Evolutionary conservation across 1,140 invertebrate species (phyloP).

Genomic region (Plodia interpunctella): DNA sequence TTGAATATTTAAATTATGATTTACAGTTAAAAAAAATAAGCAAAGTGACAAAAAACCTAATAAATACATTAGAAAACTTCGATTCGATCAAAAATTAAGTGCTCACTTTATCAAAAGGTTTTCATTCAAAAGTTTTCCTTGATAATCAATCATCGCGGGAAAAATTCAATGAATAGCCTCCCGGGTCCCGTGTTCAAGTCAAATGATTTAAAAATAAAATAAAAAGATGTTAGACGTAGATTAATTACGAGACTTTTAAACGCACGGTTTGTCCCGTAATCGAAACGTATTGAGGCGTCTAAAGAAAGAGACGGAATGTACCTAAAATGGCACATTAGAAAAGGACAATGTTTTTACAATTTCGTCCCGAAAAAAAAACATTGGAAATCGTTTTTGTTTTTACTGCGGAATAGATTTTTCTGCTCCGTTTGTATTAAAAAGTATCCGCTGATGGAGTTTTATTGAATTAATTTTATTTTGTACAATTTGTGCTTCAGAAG

Average conservation of each 20-base stretch:
- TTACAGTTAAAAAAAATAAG: too few species aligned
- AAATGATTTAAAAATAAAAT: not conserved
- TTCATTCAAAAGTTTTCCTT: too few species aligned
- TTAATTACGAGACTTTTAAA: not conserved
- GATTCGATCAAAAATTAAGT: too few species aligned
- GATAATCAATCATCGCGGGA: too few species aligned
- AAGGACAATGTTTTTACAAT: not conserved
- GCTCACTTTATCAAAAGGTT: too few species aligned
- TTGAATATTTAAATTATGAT: too few species aligned
- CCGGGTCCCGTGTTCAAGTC: too few species aligned
- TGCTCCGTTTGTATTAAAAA: not conserved
- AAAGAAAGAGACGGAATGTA: not conserved
- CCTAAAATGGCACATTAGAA: not conserved
- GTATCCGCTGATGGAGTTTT: not conserved
- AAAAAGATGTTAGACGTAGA: not conserved
- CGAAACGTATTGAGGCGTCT: slow-evolving; percentile 3
- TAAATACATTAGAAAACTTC: too few species aligned
- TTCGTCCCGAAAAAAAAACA: not conserved
- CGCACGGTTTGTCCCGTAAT: not conserved
- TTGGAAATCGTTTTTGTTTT: not conserved
- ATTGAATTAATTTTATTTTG: not conserved
- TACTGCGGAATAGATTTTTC: not conserved
- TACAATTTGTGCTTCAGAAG: too few species aligned
- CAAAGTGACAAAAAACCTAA: too few species aligned
- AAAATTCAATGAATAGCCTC: too few species aligned